These are phyloP conservation scores for Micrastur ruficollis DNA, from an alignment of 2,797 vertebrate species.

Conservation along the genomic window DNA sequence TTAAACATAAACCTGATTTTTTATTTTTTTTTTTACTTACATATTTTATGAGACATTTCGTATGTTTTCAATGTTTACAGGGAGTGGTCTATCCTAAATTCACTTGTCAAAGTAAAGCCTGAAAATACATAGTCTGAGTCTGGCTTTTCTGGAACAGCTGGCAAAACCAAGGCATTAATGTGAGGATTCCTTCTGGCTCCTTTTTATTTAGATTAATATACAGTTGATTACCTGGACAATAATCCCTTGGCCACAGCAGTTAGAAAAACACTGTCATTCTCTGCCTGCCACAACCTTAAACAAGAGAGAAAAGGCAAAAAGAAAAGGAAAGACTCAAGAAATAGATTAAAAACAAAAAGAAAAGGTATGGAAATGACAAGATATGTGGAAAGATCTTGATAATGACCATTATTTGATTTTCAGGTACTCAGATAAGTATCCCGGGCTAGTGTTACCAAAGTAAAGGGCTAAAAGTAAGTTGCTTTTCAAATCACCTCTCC, in stretches of 20 bases:
- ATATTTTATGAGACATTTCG: background rate
- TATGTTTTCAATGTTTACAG: background rate
- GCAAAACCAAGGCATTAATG: background rate
- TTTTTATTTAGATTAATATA: background rate
- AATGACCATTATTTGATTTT: background rate
- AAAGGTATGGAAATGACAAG: background rate
- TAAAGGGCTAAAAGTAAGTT: background rate
- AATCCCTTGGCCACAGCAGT: background rate
- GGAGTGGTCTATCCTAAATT: background rate
- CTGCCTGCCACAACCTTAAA: background rate
- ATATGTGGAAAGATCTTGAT: background rate
- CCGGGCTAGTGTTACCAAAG: background rate
- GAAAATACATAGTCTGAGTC: background rate
- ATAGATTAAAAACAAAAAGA: background rate
- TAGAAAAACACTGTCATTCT: background rate
- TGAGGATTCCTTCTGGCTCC: background rate
- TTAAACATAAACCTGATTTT: background rate
- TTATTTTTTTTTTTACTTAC: background rate
- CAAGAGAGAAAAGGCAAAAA: background rate
- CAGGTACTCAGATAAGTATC: background rate
- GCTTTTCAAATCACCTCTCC: background rate
- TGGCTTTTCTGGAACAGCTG: background rate
- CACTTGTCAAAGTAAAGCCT: background rate
- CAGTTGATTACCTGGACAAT: background rate
- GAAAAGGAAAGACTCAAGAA: background rate